phyloP scores from a whole-genome alignment of 1,140 invertebrate genomes.

The Zaprionus tsacasi region DNA sequence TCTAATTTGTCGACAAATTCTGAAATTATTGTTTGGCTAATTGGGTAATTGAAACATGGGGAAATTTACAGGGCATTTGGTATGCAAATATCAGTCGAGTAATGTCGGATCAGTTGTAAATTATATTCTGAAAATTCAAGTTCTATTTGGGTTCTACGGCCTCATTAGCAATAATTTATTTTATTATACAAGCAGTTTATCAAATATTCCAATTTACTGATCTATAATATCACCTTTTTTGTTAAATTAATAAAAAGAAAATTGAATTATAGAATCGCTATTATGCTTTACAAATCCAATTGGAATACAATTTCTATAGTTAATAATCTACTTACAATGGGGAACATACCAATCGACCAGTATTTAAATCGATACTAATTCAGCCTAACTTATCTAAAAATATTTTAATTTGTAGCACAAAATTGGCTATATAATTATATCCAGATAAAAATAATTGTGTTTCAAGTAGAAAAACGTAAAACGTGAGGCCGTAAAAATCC shows the following conservation, averaged over 20 bases:
- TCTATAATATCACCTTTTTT: too few species aligned
- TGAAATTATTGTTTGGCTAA: conserved; percentile 13
- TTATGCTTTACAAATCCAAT: too few species aligned
- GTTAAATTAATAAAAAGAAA: too few species aligned
- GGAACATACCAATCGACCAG: background rate
- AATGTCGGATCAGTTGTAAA: background rate
- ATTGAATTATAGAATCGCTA: too few species aligned
- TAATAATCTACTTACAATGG: background rate
- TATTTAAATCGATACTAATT: too few species aligned
- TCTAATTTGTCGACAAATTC: conserved; percentile 19
- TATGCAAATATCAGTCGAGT: background rate
- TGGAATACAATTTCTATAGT: background rate
- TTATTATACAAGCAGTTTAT: background rate
- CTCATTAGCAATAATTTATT: background rate
- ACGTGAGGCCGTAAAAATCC: background rate
- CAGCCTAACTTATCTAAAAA: background rate
- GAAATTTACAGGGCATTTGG: conserved; percentile 15
- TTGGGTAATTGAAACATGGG: conserved; percentile 20
- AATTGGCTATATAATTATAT: background rate
- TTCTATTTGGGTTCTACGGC: background rate
- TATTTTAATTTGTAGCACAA: background rate
- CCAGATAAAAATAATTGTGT: background rate
- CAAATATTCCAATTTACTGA: background rate
- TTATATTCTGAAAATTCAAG: background rate
- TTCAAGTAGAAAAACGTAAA: background rate